These are phyloP conservation scores for Drosophila villosipedis DNA, from an alignment of 2,888 invertebrate species.

Conservation along the genomic window DNA sequence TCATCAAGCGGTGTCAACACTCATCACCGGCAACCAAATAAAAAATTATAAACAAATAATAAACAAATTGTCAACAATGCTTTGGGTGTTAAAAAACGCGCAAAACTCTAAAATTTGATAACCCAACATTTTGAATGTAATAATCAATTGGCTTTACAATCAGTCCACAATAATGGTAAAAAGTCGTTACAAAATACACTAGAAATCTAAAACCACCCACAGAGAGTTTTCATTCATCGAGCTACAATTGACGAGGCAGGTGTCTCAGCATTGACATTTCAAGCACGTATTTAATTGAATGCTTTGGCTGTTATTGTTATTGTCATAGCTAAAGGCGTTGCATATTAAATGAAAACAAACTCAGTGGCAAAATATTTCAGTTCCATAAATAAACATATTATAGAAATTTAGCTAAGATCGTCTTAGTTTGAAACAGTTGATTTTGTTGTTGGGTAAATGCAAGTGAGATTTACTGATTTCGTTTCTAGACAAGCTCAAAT, in stretches of 20 bases:
- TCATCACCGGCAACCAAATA: slow-evolving; percentile 20
- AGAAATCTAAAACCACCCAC: slow-evolving; percentile 49
- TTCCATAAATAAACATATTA: slow-evolving; percentile 26
- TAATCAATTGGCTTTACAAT: slow-evolving; percentile 46
- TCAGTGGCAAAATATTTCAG: slow-evolving; percentile 31
- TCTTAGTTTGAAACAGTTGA: slow-evolving; percentile 34
- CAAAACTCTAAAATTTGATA: slow-evolving; percentile 43
- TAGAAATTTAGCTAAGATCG: slow-evolving; percentile 10
- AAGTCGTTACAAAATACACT: slow-evolving; percentile 34
- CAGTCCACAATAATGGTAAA: slow-evolving; percentile 17
- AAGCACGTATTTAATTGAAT: slow-evolving; percentile 57
- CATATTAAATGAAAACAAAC: slow-evolving; percentile 41
- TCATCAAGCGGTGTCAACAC: slow-evolving; percentile 31
- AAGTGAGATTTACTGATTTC: slow-evolving; percentile 30
- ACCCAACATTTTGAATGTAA: slow-evolving; percentile 34
- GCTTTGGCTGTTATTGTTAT: slow-evolving; percentile 45
- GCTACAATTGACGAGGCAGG: slow-evolving; percentile 43
- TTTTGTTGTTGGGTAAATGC: slow-evolving; percentile 35
- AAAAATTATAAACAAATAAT: slow-evolving; percentile 4
- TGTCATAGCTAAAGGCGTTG: slow-evolving; percentile 26
- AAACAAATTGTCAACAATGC: slow-evolving; percentile 37
- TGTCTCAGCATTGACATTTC: slow-evolving; percentile 44
- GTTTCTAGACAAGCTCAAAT: slow-evolving; percentile 6
- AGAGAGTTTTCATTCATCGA: slow-evolving; percentile 45
- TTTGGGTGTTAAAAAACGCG: slow-evolving; percentile 11